A percentile compares a stretch with the other conserved stretches of the same genome.
Evolutionary conservation across 2,888 invertebrate species (phyloP).

Genomic region (Conomelus anceps): DNA sequence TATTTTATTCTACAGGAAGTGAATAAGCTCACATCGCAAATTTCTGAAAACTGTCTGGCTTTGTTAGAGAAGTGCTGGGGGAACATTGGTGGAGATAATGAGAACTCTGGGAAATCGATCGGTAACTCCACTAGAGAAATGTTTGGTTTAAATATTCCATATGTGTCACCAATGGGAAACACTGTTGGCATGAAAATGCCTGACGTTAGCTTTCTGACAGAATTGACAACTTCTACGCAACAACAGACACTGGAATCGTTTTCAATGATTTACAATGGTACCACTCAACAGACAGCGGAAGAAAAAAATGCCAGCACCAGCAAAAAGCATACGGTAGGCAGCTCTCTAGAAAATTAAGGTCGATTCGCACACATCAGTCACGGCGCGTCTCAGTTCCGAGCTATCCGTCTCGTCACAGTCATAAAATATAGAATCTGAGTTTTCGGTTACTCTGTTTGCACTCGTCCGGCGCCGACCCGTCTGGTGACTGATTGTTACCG

Average conservation of each 20-base stretch:
- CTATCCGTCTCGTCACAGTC: no score
- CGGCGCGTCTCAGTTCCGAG: no score
- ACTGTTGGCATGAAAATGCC: slow-evolving; percentile 19
- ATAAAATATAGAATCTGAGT: no score
- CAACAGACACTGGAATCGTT: slow-evolving; percentile 28
- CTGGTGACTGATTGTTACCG: no score
- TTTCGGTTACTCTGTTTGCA: no score
- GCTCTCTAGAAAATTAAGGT: background rate
- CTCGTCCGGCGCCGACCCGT: no score
- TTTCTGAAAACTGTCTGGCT: slow-evolving; percentile 15
- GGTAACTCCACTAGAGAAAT: slow-evolving; percentile 14
- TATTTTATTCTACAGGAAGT: slow-evolving; percentile 10
- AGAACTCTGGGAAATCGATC: background rate
- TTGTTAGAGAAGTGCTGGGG: slow-evolving; percentile 13
- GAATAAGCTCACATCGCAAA: background rate
- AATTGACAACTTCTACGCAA: slow-evolving; percentile 22
- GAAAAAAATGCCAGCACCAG: slow-evolving; percentile 8
- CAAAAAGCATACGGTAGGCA: slow-evolving; percentile 21
- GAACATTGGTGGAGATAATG: slow-evolving; percentile 22
- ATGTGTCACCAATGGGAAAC: slow-evolving; percentile 29
- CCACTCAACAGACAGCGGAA: background rate
- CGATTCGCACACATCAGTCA: no score
- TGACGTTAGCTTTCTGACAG: slow-evolving; percentile 29
- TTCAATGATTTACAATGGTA: slow-evolving; percentile 32
- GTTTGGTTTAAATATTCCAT: slow-evolving; percentile 23